These are phyloP conservation scores for Xestia rhomboidea DNA, from an alignment of 2,888 invertebrate genomes.

Conservation along the genomic window DNA sequence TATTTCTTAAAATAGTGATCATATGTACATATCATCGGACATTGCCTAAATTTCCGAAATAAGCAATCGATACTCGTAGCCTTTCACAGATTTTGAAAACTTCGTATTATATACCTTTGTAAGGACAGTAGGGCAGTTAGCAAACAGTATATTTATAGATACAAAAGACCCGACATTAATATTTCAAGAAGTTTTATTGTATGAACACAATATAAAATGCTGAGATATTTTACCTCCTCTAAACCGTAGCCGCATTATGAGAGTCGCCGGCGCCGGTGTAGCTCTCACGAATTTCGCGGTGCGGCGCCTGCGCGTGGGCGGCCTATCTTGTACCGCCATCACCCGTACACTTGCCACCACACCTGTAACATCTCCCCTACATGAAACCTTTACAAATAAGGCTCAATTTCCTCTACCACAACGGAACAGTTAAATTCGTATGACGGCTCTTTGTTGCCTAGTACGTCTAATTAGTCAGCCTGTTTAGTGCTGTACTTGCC, in stretches of 20 bases:
- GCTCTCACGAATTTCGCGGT: slow-evolving; percentile 89
- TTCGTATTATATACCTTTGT: neutral
- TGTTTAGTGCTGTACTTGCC: slow-evolving; percentile 87
- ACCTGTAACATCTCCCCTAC: slow-evolving; percentile 73
- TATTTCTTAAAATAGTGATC: neutral
- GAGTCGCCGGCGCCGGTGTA: slow-evolving; percentile 81
- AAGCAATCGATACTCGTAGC: neutral
- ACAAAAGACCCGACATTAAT: slow-evolving; percentile 45
- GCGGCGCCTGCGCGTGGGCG: slow-evolving; percentile 88
- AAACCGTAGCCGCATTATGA: slow-evolving; percentile 72
- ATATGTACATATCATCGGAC: neutral
- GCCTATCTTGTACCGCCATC: slow-evolving; percentile 87
- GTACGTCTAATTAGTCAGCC: slow-evolving; percentile 90
- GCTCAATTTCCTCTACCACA: slow-evolving; percentile 68
- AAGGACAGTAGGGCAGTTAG: slow-evolving; percentile 10
- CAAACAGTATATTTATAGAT: slow-evolving; percentile 44
- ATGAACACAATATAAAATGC: slow-evolving; percentile 60
- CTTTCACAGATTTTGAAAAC: slow-evolving; percentile 2
- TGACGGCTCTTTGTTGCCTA: slow-evolving; percentile 86
- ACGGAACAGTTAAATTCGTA: slow-evolving; percentile 69
- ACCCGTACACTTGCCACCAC: slow-evolving; percentile 78
- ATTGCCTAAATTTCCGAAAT: neutral
- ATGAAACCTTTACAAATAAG: slow-evolving; percentile 69
- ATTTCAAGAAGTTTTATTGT: slow-evolving; percentile 57
- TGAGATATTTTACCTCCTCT: slow-evolving; percentile 62